Percentiles rank a stretch among this genome's conserved stretches.
These are phyloP conservation scores for Palythoa grandiflora DNA, from an alignment of 92 coral and sea anemone species.

Conservation along the genomic window DNA sequence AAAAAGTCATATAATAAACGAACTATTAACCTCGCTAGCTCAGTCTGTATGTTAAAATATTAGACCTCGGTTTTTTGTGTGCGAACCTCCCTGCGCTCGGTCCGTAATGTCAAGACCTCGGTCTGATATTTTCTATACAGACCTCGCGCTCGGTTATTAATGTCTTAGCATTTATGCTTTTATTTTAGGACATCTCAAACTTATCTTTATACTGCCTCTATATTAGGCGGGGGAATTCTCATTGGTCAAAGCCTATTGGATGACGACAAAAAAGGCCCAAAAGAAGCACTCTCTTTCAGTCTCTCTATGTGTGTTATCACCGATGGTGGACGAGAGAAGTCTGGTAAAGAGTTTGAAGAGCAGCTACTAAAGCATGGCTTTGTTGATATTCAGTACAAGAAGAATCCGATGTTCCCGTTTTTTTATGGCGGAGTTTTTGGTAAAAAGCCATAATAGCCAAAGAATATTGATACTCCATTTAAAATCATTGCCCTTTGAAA, in stretches of 20 bases:
- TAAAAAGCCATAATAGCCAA: constrained; percentile 55
- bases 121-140: no score
- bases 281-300: constrained; percentile 47
- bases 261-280: constrained; percentile 77
- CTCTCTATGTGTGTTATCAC: constrained; percentile 64
- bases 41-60: no score
- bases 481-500: no score
- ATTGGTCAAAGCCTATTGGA: constrained; percentile 68
- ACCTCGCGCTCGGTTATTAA: no score
- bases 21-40: no score
- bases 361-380: constrained; percentile 77
- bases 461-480: neutral
- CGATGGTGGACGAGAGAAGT: constrained; percentile 75
- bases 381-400: constrained; percentile 60
- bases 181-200: neutral
- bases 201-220: neutral
- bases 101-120: no score
- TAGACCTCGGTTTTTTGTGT: no score
- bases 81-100: no score
- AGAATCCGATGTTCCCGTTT: constrained; percentile 19
- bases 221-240: constrained; percentile 73
- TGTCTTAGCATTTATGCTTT: no score
- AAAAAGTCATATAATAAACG: no score
- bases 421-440: constrained; percentile 70
- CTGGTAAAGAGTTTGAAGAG: constrained; percentile 72